Conservation (phyloP, 2,797 vertebrate genomes). For the Peromyscus eremicus region DNA sequence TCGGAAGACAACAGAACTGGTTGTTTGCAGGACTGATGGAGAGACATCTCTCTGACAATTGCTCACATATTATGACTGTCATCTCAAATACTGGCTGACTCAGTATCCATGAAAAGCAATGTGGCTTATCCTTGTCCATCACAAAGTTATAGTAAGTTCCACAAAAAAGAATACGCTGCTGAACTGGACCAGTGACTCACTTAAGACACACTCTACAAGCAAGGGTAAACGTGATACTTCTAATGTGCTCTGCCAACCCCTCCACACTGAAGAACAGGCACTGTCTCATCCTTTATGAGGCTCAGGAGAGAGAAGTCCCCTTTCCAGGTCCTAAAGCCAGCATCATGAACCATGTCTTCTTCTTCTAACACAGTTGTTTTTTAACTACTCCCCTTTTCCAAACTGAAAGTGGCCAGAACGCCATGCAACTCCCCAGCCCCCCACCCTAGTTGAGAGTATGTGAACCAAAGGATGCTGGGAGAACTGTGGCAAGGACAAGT, state of each 20-base stretch:
- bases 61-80: slow-evolving; percentile 58
- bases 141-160: slow-evolving; percentile 4
- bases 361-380: neutral
- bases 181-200: neutral
- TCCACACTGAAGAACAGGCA: neutral
- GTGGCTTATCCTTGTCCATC: slow-evolving; percentile 4
- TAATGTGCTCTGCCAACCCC: neutral
- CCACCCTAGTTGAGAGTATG: neutral
- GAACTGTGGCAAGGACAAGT: neutral
- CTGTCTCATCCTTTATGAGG: neutral
- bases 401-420: slow-evolving; percentile 7
- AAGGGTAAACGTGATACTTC: slow-evolving; percentile 20
- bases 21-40: neutral
- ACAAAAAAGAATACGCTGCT: neutral
- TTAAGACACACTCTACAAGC: slow-evolving; percentile 14
- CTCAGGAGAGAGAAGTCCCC: neutral
- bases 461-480: slow-evolving; percentile 17
- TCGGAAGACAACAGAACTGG: neutral
- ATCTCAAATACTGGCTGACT: slow-evolving; percentile 68
- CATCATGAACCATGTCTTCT: neutral
- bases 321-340: neutral
- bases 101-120: slow-evolving; percentile 32
- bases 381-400: neutral
- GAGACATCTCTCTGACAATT: slow-evolving; percentile 20
- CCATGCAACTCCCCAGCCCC: neutral